Conservation (phyloP, 2,113 vertebrate species). For the Rutilus rutilus region DNA sequence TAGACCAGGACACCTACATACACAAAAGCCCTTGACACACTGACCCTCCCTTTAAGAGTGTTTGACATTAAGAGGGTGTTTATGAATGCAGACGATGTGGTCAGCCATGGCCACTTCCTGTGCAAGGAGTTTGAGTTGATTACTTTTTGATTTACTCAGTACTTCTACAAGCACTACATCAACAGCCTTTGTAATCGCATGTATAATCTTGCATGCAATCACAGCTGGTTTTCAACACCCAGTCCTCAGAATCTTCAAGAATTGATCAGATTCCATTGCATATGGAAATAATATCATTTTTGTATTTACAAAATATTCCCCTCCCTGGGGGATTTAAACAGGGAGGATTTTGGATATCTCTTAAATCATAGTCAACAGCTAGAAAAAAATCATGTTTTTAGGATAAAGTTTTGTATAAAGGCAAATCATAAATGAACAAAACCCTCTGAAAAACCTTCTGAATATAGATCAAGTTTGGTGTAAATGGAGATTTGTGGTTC, state of each 20-base stretch:
- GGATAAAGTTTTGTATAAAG: background rate
- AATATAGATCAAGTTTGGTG: background rate
- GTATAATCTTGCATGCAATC: constrained; percentile 20
- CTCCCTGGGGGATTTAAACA: no score
- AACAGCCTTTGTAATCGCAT: background rate
- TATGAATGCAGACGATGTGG: constrained; percentile 33
- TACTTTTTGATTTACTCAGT: constrained; percentile 35
- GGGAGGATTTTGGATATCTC: no score
- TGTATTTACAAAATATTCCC: no score
- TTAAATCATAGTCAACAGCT: no score
- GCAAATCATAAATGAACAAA: background rate
- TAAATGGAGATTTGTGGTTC: background rate
- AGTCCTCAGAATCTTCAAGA: constrained; percentile 15
- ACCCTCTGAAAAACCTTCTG: background rate
- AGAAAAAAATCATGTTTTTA: no score
- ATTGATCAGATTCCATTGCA: background rate
- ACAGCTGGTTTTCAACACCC: constrained; percentile 16
- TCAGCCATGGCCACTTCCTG: constrained; percentile 30
- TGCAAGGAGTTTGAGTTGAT: constrained; percentile 20
- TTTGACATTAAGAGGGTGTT: constrained; percentile 34
- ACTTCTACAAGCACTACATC: constrained; percentile 24
- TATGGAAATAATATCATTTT: constrained; percentile 10
- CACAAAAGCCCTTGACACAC: constrained; percentile 21
- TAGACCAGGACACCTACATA: background rate
- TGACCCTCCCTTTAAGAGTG: constrained; percentile 21